phyloP scores from a whole-genome alignment of 2,888 invertebrate genomes.

The Andricus curvator region DNA sequence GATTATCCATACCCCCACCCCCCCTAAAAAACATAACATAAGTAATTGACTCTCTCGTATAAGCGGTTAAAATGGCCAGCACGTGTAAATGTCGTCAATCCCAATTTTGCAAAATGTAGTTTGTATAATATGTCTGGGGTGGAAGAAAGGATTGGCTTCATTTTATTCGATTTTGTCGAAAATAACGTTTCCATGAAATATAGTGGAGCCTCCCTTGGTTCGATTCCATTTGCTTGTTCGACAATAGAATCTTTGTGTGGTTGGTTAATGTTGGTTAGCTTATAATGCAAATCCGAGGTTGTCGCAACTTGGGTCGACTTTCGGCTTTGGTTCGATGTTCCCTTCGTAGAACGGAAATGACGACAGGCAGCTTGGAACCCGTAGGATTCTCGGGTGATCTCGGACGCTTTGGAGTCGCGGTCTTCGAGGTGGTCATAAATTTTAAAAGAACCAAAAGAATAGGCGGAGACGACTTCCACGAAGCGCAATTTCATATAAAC shows the following conservation, averaged over 20 bases:
- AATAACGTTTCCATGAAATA: constrained; percentile 33
- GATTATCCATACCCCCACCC: no score
- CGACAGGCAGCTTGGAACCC: constrained; percentile 33
- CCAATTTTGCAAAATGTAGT: not conserved
- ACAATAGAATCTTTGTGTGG: constrained; percentile 41
- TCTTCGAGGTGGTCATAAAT: constrained; percentile 65
- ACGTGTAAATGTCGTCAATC: not conserved
- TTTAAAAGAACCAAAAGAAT: constrained; percentile 56
- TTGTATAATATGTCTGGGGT: constrained; percentile 4
- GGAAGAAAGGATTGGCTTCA: constrained; percentile 30
- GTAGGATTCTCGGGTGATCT: constrained; percentile 39
- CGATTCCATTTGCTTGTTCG: constrained; percentile 35
- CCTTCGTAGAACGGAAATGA: constrained; percentile 40
- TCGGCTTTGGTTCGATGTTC: constrained; percentile 36
- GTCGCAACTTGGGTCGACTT: constrained; percentile 35
- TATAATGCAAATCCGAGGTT: constrained; percentile 41
- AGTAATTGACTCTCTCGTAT: no score
- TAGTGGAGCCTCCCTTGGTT: constrained; percentile 32
- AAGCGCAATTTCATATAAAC: constrained; percentile 71
- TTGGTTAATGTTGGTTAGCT: constrained; percentile 40
- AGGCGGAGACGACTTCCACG: constrained; percentile 62
- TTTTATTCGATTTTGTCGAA: constrained; percentile 31
- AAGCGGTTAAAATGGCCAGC: no score
- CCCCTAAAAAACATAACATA: no score
- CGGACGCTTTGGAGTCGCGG: constrained; percentile 49